Evolutionary conservation across 2,113 vertebrate species (phyloP).

Genomic region (Myxocyprinus asiaticus): DNA sequence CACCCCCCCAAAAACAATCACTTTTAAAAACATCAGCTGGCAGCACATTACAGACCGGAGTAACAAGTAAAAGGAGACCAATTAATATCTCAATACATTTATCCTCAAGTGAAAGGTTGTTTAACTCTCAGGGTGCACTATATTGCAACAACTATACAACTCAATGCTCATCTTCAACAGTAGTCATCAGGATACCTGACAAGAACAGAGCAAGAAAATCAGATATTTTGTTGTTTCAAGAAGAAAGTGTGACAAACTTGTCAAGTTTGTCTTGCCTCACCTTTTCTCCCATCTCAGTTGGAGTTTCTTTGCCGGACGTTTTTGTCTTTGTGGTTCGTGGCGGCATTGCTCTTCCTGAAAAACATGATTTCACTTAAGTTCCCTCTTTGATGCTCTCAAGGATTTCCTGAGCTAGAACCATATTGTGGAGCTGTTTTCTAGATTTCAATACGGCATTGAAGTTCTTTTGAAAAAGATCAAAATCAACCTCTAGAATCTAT

Average conservation of each 20-base stretch:
- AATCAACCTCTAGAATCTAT: too few species aligned
- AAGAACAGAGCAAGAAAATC: too few species aligned
- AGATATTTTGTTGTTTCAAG: too few species aligned
- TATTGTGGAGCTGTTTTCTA: not conserved
- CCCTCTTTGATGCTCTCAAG: not conserved
- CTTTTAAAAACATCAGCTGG: constrained; percentile 48
- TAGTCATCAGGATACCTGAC: constrained; percentile 54
- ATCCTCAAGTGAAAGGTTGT: constrained; percentile 67
- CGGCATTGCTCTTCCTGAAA: constrained; percentile 88
- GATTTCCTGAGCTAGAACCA: not conserved
- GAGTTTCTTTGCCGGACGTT: constrained; percentile 91
- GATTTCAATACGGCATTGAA: not conserved
- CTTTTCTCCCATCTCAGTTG: constrained; percentile 73
- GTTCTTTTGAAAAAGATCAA: too few species aligned
- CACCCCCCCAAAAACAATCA: constrained; percentile 46
- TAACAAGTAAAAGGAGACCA: constrained; percentile 45
- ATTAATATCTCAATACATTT: constrained; percentile 61
- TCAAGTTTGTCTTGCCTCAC: constrained; percentile 44
- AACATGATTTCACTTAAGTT: not conserved
- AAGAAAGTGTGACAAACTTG: too few species aligned
- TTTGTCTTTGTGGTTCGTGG: constrained; percentile 87
- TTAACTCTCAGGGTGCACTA: constrained; percentile 63
- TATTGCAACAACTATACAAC: constrained; percentile 62
- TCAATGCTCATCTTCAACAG: constrained; percentile 55
- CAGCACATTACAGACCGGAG: constrained; percentile 62